Conservation (phyloP, 2,113 vertebrate genomes). For the Zosterops lateralis region DNA sequence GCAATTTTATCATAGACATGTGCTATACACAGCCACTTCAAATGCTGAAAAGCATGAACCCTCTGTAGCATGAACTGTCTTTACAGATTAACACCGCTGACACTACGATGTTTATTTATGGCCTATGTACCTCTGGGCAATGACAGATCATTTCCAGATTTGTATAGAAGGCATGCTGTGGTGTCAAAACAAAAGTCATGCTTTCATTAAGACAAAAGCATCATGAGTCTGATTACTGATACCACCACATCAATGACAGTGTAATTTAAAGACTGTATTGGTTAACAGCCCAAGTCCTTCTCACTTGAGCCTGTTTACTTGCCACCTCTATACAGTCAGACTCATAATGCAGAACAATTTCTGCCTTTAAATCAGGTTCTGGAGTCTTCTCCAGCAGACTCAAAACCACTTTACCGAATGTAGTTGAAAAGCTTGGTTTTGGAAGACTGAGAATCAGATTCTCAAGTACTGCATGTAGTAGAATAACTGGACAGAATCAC, state of each 20-base stretch:
- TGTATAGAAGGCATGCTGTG: neutral
- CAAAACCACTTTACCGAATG: neutral
- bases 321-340: neutral
- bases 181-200: constrained; percentile 25
- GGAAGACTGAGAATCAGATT: neutral
- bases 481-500: neutral
- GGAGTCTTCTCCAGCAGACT: neutral
- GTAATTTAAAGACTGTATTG: neutral
- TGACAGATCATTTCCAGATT: constrained; percentile 41
- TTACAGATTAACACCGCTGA: neutral
- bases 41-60: neutral
- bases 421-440: neutral
- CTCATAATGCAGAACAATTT: neutral
- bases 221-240: neutral
- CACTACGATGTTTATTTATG: constrained; percentile 28
- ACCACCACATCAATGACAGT: neutral
- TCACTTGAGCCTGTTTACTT: neutral
- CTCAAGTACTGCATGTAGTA: neutral
- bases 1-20: neutral
- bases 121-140: neutral
- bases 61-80: neutral
- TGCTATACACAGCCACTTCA: neutral
- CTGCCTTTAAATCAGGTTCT: neutral
- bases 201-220: constrained; percentile 7
- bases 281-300: neutral